phyloP scores from a whole-genome alignment of 1,140 invertebrate species.

The Saccostrea echinata region DNA sequence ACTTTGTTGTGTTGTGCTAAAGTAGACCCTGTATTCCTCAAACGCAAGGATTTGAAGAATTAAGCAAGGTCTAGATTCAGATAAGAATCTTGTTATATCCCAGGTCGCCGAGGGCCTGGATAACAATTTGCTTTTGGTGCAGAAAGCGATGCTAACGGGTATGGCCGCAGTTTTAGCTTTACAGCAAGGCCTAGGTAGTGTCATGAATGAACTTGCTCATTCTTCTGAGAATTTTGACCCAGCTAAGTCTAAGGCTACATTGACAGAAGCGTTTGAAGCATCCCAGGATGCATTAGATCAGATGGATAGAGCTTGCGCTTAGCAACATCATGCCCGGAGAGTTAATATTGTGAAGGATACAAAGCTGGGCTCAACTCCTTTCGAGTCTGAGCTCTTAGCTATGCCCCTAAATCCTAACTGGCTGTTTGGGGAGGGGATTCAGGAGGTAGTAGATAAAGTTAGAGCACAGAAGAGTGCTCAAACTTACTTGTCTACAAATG shows the following conservation, averaged over 20 bases:
- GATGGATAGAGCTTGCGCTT: too few species aligned
- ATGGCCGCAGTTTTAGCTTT: not conserved
- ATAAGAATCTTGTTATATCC: too few species aligned
- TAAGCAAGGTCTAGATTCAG: not conserved
- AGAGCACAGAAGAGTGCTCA: slow-evolving; percentile 21
- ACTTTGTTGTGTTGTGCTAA: not conserved
- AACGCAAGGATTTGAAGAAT: not conserved
- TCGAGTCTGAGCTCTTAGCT: not conserved
- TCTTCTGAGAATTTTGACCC: not conserved
- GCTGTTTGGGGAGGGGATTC: not conserved
- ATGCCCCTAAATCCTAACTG: not conserved
- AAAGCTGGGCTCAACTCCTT: not conserved
- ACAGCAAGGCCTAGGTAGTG: not conserved
- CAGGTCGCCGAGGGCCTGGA: not conserved
- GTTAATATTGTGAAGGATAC: not conserved
- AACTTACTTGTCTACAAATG: not conserved
- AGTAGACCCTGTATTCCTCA: not conserved
- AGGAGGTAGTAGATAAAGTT: not conserved
- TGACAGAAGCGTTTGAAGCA: not conserved
- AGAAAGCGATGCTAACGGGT: too few species aligned
- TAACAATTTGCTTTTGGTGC: not conserved
- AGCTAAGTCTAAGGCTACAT: not conserved
- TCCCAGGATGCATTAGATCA: not conserved
- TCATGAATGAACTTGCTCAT: not conserved
- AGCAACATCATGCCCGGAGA: not conserved